Evolutionary conservation across 1,140 invertebrate genomes (phyloP).

Genomic region (Drosophila bocqueti): DNA sequence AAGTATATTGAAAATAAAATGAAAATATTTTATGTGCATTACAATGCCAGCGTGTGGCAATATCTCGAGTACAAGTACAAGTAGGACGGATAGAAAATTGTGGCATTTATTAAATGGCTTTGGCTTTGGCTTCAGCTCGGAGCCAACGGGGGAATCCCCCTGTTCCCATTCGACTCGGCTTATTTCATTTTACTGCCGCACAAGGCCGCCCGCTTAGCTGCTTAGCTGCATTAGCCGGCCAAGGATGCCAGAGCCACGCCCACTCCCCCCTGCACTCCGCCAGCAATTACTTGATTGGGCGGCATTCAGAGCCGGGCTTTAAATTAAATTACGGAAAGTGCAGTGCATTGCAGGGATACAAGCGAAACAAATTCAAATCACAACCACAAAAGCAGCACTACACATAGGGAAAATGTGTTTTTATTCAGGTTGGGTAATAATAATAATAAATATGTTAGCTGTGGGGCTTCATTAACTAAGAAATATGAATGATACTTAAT

Average conservation of each 20-base stretch:
- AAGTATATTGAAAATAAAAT: constrained; percentile 80
- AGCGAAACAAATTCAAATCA: constrained; percentile 33
- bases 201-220: constrained; percentile 33
- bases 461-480: neutral
- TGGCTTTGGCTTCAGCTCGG: constrained; percentile 41
- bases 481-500: neutral
- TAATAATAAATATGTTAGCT: neutral
- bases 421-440: neutral
- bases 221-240: constrained; percentile 47
- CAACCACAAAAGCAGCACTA: constrained; percentile 5
- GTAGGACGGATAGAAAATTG: constrained; percentile 71
- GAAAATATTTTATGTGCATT: constrained; percentile 75
- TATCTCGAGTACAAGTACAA: constrained; percentile 61
- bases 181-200: constrained; percentile 58
- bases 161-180: constrained; percentile 42
- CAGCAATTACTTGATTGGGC: constrained; percentile 55
- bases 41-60: constrained; percentile 77
- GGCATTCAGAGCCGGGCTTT: constrained; percentile 39
- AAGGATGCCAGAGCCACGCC: constrained; percentile 17
- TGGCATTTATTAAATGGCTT: constrained; percentile 81
- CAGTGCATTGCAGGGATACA: constrained; percentile 40
- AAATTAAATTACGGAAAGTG: constrained; percentile 75
- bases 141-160: constrained; percentile 5
- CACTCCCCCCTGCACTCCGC: neutral
- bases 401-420: neutral